Base-by-base conservation (phyloP, 2,888 invertebrate genomes). In the Pristionchus exspectatus region DNA sequence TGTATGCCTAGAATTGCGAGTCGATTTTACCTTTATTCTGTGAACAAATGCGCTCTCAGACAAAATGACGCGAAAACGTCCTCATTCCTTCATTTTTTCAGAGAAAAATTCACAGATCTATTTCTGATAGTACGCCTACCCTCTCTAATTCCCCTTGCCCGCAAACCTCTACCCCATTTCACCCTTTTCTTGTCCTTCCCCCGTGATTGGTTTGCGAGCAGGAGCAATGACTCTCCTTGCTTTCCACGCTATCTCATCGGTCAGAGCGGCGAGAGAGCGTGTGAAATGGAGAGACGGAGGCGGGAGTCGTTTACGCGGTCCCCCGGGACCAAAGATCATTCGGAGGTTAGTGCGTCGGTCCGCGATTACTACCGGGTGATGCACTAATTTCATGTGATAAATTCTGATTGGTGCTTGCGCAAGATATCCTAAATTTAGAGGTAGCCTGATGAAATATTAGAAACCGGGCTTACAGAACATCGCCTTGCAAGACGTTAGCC, bases 161-260 rank as follows among this genome's bases (percentile, higher is more conserved):
- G 30, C 66, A 66, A 66, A n/a, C 66, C 66, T 21, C 21, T 74
- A 30, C 74, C 74, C 74, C 74, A 33, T 74, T 38, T 74, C 72
- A 24, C 27, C 72, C 72, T 27, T n/a, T 72, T n/a, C 72, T n/a
- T 72, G 30, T 27, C 33, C 72, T 72, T 33, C 1, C 74, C 14
- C 74, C 63, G 63, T 63, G 63, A 63, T 63, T 63, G 63, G 24
- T 63, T 24, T 24, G 63, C n/a, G 63, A 74, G 16, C 14, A 27
- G 21, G n/a, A 10, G n/a, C 63, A 59, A 59, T 59, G 63, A 33
- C 24, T 24, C 74, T 38, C 38, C 33, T 33, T 30, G 4, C 33
- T 21, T 33, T 74, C 16, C 74, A 7, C 33, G 30, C 38, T 38
- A 24, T 38, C 74, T 74, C 74, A 0, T 24, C n/a, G 24, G 63